Percentiles rank a stretch among this genome's conserved stretches.
Evolutionary conservation across 2,113 vertebrate species (phyloP).

Genomic region (Malurus cyaneus): DNA sequence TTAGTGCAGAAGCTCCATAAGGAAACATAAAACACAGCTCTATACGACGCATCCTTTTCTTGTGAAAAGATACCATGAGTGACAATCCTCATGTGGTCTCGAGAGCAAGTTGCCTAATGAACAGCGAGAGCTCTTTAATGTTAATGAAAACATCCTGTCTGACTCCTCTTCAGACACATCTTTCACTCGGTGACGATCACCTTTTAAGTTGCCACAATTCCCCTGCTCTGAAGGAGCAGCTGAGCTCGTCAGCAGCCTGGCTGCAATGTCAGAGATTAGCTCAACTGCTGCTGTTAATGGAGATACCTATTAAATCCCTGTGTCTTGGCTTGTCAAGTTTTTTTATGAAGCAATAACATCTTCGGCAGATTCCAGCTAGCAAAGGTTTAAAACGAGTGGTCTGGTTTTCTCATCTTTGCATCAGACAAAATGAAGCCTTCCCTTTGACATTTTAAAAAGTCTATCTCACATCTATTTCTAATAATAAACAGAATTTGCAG

Average conservation of each 20-base stretch:
- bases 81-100: not conserved
- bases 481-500: not conserved
- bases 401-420: not conserved
- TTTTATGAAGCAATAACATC: not conserved
- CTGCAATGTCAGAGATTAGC: constrained; percentile 22
- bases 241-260: constrained; percentile 24
- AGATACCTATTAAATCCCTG: constrained; percentile 9
- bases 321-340: not conserved
- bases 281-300: constrained; percentile 9
- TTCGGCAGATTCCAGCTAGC: not conserved
- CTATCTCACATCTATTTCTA: not conserved
- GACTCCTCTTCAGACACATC: not conserved
- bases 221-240: not conserved
- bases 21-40: not conserved
- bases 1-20: not conserved
- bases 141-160: constrained; percentile 34
- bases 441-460: not conserved
- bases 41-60: not conserved
- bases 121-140: not conserved
- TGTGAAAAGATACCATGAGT: not conserved
- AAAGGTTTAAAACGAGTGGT: not conserved
- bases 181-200: not conserved
- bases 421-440: not conserved
- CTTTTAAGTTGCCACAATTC: not conserved
- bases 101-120: not conserved